Conservation (phyloP, 2,888 invertebrate species). For the Mesochorus sp. region DNA sequence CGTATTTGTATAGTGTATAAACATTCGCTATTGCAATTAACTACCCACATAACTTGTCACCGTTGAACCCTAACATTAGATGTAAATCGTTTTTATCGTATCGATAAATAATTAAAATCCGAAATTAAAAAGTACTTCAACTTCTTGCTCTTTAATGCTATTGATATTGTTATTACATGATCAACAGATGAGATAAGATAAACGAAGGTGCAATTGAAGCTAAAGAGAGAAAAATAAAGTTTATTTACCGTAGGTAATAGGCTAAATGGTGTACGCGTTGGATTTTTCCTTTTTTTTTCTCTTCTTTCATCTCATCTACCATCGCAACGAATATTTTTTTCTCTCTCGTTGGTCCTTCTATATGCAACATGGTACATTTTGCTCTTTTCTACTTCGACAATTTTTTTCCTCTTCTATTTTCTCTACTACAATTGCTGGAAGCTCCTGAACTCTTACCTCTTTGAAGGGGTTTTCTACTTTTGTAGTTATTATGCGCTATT, state of each 20-base stretch:
- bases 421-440: not conserved
- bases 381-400: not conserved
- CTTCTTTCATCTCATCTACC: conserved; percentile 24
- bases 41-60: too few relatives aligned
- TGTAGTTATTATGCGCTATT: not conserved
- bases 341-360: conserved; percentile 18
- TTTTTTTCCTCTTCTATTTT: not conserved
- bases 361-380: conserved; percentile 20
- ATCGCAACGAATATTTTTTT: conserved; percentile 58
- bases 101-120: not conserved
- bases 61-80: too few relatives aligned
- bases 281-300: conserved; percentile 33
- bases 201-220: not conserved
- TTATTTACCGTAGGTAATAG: conserved; percentile 62
- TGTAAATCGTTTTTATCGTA: not conserved
- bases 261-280: conserved; percentile 58
- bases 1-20: too few relatives aligned
- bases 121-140: too few relatives aligned
- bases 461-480: conserved; percentile 3
- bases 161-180: too few relatives aligned
- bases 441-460: not conserved
- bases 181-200: not conserved
- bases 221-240: conserved; percentile 15
- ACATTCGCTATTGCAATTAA: too few relatives aligned
- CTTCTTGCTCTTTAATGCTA: too few relatives aligned